Evolutionary conservation across 2,797 vertebrate species (phyloP).

Genomic region (Pangasius mekongensis): DNA sequence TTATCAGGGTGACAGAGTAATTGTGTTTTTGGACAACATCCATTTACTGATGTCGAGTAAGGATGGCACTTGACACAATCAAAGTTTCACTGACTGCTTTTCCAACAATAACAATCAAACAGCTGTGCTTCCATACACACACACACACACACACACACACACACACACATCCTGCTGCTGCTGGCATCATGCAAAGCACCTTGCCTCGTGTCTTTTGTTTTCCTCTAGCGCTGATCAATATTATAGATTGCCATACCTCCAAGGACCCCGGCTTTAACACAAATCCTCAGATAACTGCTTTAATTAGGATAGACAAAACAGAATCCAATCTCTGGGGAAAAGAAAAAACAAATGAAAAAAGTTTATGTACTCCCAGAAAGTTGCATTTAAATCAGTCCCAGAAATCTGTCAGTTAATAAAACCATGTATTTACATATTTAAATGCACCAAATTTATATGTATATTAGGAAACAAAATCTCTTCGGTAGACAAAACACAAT

Average conservation of each 20-base stretch:
- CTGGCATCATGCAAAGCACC: conserved; percentile 25
- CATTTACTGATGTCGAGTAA: conserved; percentile 27
- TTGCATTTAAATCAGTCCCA: not conserved
- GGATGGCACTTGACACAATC: not conserved
- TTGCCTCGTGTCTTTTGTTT: conserved; percentile 27
- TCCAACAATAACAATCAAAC: not conserved
- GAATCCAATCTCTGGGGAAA: not conserved
- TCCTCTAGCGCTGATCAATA: conserved; percentile 26
- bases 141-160: not conserved
- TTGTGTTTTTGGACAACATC: conserved; percentile 44
- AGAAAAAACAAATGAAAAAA: not conserved
- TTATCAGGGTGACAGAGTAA: conserved; percentile 40
- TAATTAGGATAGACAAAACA: conserved; percentile 23
- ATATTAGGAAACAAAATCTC: not conserved
- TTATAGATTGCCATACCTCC: conserved; percentile 30
- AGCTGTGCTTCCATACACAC: not conserved
- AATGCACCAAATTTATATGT: not conserved
- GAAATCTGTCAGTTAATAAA: not conserved
- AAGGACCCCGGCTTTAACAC: not conserved
- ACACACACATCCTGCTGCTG: not conserved
- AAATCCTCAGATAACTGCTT: conserved; percentile 39
- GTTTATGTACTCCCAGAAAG: not conserved
- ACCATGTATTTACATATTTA: not conserved
- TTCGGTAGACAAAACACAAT: no score
- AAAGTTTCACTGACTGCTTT: conserved; percentile 41